Base-by-base conservation (phyloP, 2,113 vertebrate species). In the Tetrax tetrax region DNA sequence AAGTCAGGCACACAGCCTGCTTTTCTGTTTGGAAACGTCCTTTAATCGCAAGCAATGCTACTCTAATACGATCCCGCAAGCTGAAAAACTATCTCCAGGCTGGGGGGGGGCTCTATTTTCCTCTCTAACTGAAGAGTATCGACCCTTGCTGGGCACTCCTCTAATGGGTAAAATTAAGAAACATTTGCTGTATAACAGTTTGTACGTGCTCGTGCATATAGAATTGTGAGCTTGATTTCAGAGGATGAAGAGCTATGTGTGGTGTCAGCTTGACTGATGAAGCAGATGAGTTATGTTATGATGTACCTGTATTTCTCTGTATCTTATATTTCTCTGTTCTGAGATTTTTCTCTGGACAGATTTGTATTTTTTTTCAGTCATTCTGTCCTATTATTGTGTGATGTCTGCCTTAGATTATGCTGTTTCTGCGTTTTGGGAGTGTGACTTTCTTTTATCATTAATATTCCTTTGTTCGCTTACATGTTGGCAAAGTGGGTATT, bases 151-250 rank as follows among this genome's bases (percentile, higher is more conserved):
- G 78, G 28, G 28, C n/a, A 14, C 20, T 60, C 59, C 33, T 5
- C 1, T 91, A 91, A 96, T 80, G 33, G 28, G 25, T 15, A 90
- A 95, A 91, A 93, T 77, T 65, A 90, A 94, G 87, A 85, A 96
- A 45, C 54, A 43, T 87, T 89, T 45, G 14, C 70, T 76, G n/a
- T 80, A 2, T 76, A 85, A 75, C 17, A n/a, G 10, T 87, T 83
- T 51, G 13, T 61, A 61, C 83, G n/a, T 77, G 61, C 53, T 81
- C 2, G 2, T 57, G 72, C 79, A n/a, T 90, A 37, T 3, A 28
- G 82, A 84, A 10, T 45, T 87, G 29, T 45, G 69, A 89, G 65
- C 45, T 79, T 82, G 24, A 43, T 45, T 60, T 48, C 56, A 1
- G 1, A 64, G 57, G 31, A 37, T 70, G 69, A 79, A 79, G 80